A percentile compares a stretch with the other conserved stretches of the same genome.
These are phyloP conservation scores for Oreochromis aureus DNA, from an alignment of 2,113 vertebrate species.

Conservation along the genomic window DNA sequence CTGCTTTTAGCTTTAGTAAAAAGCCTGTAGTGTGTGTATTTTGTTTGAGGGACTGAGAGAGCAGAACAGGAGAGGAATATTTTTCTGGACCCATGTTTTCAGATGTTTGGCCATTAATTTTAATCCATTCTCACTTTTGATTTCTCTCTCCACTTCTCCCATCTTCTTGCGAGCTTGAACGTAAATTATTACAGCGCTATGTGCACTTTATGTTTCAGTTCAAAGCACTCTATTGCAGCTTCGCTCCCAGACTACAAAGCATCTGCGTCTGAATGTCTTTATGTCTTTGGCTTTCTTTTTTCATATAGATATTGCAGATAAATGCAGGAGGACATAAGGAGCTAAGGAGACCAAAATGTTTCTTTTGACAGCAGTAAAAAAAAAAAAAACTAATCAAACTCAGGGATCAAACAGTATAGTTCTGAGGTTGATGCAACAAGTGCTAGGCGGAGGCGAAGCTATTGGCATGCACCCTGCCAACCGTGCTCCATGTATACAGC, in stretches of 20 bases:
- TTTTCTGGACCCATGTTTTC: not conserved
- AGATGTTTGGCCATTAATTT: not conserved
- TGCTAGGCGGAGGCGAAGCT: conserved; percentile 21
- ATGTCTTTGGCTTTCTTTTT: not conserved
- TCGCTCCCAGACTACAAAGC: not conserved
- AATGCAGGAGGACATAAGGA: not conserved
- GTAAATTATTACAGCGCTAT: not conserved
- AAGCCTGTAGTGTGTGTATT: not conserved
- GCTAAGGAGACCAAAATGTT: conserved; percentile 20
- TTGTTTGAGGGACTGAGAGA: not conserved
- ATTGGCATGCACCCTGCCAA: conserved; percentile 49
- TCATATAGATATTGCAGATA: not conserved
- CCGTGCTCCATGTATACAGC: not conserved
- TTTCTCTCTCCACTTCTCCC: not conserved
- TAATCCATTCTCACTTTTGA: not conserved
- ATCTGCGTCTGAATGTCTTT: not conserved
- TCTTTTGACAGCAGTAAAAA: conserved; percentile 6
- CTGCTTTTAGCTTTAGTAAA: not conserved
- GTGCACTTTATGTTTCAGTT: not conserved
- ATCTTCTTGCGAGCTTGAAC: not conserved
- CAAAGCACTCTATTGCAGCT: not conserved
- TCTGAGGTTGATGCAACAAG: conserved; percentile 64
- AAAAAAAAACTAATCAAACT: conserved; percentile 16
- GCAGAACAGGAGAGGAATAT: not conserved
- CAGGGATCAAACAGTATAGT: conserved; percentile 44